These are phyloP conservation scores for Camptogramma bilineatum DNA, from an alignment of 2,888 invertebrate species.

Conservation along the genomic window DNA sequence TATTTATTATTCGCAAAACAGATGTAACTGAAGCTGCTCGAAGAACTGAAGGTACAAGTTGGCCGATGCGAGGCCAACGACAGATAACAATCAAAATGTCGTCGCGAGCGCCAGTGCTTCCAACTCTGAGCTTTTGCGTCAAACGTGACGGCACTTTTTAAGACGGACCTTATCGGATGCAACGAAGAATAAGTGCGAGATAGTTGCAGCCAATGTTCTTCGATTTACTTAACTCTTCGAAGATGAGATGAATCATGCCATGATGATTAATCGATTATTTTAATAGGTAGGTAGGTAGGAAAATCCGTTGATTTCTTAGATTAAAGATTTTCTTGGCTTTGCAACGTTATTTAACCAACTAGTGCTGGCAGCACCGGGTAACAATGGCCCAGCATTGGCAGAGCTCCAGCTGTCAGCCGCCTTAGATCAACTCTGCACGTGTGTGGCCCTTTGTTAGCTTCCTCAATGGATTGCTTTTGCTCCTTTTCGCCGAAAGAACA, in stretches of 20 bases:
- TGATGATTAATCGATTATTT: no score
- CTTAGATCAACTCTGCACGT: slow-evolving; percentile 34
- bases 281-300: no score
- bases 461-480: slow-evolving; percentile 36
- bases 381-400: slow-evolving; percentile 49
- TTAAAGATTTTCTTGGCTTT: not conserved
- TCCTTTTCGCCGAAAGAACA: slow-evolving; percentile 38
- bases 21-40: slow-evolving; percentile 28
- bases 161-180: no score
- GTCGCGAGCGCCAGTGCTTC: slow-evolving; percentile 15
- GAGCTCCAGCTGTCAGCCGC: slow-evolving; percentile 31
- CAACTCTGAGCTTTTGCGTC: slow-evolving; percentile 10
- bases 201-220: no score
- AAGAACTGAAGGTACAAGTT: slow-evolving; percentile 20
- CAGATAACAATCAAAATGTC: slow-evolving; percentile 51
- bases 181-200: no score
- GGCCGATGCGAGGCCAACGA: slow-evolving; percentile 44
- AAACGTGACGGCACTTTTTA: no score
- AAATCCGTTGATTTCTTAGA: no score
- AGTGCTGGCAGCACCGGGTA: slow-evolving; percentile 28
- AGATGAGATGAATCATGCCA: no score
- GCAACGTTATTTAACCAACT: not conserved
- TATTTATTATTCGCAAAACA: slow-evolving; percentile 26
- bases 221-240: no score
- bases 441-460: slow-evolving; percentile 50